Evolutionary conservation across 2,113 vertebrate genomes (phyloP).

Genomic region (Pluvianellus socialis): DNA sequence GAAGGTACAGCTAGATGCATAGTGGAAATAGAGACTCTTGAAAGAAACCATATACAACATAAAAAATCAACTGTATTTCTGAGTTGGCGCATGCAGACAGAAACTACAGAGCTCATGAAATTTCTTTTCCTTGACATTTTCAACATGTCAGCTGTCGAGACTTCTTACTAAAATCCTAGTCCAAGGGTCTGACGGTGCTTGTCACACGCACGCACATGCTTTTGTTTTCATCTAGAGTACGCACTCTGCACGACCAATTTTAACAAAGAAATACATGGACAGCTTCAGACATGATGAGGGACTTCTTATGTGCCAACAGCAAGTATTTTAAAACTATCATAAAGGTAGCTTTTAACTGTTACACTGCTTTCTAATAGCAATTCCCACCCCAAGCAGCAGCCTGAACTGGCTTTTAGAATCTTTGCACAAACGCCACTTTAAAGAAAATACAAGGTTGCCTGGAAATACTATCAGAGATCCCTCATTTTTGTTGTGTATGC

Average conservation of each 20-base stretch:
- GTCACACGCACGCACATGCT: rapidly evolving
- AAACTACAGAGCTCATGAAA: neutral
- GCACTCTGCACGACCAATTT: neutral
- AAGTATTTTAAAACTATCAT: neutral
- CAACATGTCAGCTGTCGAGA: neutral
- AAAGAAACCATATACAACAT: neutral
- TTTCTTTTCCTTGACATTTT: neutral
- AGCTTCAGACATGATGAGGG: neutral
- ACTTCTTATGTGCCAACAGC: rapidly evolving
- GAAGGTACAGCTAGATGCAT: neutral
- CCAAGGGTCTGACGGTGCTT: neutral
- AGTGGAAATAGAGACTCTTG: neutral
- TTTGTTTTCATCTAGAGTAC: neutral
- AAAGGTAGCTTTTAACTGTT: neutral
- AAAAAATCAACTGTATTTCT: neutral
- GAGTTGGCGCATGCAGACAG: neutral
- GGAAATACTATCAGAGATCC: neutral
- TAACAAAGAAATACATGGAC: neutral
- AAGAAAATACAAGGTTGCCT: neutral
- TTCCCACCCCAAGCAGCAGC: neutral
- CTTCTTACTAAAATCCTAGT: neutral
- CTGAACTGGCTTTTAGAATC: neutral
- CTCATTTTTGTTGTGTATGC: neutral
- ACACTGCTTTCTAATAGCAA: neutral
- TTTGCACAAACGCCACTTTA: neutral